Conservation (phyloP, 2,113 vertebrate species). For the Mixornis gularis region DNA sequence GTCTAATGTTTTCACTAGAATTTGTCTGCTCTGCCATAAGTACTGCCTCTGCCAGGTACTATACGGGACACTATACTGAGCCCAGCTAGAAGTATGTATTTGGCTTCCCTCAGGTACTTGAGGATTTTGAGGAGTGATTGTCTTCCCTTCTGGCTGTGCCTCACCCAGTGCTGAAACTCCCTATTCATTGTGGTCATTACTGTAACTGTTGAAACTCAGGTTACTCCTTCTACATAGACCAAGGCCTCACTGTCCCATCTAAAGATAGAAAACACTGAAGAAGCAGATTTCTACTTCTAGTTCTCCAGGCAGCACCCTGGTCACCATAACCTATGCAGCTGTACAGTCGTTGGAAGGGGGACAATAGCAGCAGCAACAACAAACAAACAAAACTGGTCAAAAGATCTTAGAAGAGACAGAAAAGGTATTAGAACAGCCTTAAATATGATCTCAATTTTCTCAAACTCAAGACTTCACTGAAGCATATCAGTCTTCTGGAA, state of each 20-base stretch:
- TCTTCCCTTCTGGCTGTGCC: background rate
- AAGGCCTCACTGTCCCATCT: background rate
- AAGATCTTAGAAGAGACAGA: background rate
- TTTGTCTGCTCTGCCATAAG: background rate
- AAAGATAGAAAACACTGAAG: background rate
- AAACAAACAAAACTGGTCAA: background rate
- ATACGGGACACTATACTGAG: background rate
- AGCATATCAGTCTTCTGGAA: background rate
- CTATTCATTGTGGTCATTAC: background rate
- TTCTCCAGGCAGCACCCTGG: background rate
- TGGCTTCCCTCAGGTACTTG: background rate
- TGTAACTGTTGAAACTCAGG: background rate
- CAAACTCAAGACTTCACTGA: background rate
- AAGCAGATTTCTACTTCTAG: background rate
- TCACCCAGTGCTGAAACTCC: background rate
- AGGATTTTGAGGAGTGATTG: background rate
- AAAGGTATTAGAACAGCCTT: background rate
- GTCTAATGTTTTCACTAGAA: background rate
- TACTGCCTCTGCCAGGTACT: background rate
- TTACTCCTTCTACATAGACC: background rate
- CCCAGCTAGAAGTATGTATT: background rate
- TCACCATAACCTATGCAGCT: background rate
- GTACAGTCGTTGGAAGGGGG: background rate
- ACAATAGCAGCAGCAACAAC: background rate
- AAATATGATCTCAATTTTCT: background rate